phyloP scores from a whole-genome alignment of 2,888 invertebrate species.

The Temnothorax rugatulus region DNA sequence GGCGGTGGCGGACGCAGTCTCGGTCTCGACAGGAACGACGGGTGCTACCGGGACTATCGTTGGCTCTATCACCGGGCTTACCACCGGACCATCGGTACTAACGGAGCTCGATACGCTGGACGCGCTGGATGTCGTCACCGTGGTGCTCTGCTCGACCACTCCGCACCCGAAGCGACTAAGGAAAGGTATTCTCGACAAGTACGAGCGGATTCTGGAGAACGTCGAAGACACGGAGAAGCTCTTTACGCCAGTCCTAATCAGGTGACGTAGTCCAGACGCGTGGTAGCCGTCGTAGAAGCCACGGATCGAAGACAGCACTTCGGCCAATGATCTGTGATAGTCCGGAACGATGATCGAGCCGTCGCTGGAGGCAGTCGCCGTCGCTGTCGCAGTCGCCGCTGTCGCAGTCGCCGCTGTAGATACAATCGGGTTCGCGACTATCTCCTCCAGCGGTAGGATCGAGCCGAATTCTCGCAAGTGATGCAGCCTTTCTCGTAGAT shows the following conservation, averaged over 20 bases:
- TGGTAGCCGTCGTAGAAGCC: constrained; percentile 10
- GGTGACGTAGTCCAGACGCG: constrained; percentile 50
- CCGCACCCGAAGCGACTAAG: not conserved
- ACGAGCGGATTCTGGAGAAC: not conserved
- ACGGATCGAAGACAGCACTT: not conserved
- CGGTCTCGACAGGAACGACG: not conserved
- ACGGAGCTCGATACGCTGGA: constrained; percentile 5
- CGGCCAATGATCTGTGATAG: constrained; percentile 19
- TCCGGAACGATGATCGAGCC: not conserved
- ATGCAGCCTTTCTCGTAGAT: not conserved
- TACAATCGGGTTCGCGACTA: not conserved
- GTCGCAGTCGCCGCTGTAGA: not conserved
- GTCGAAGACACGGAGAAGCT: not conserved
- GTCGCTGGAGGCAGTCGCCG: not conserved
- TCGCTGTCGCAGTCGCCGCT: not conserved
- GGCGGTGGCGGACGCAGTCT: not conserved
- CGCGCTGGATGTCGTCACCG: not conserved
- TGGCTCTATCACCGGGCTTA: not conserved
- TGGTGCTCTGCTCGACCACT: not conserved
- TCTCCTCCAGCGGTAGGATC: not conserved
- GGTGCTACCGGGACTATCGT: not conserved
- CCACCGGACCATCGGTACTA: not conserved
- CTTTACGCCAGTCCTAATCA: not conserved
- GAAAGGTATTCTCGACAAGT: constrained; percentile 3
- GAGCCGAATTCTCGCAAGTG: not conserved